These are phyloP conservation scores for Microctonus aethiopoides DNA, from an alignment of 2,888 invertebrate genomes.

Conservation along the genomic window DNA sequence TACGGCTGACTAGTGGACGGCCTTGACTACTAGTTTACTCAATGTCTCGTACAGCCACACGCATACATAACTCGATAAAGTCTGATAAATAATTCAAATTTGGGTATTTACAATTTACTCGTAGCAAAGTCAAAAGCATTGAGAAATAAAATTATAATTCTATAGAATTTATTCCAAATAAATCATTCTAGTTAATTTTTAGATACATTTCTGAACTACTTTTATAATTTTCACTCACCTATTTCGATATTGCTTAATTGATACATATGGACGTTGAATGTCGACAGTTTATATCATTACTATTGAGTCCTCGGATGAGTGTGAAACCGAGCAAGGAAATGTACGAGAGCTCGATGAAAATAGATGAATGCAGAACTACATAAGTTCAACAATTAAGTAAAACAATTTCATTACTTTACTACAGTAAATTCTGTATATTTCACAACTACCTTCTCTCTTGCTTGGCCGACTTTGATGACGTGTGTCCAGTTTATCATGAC, in stretches of 20 bases:
- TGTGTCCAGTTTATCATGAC: background rate
- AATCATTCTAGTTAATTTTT: too few relatives aligned
- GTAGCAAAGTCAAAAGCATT: too few relatives aligned
- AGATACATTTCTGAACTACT: too few relatives aligned
- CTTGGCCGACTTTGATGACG: background rate
- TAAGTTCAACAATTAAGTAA: background rate
- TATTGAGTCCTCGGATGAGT: background rate
- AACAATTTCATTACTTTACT: too few relatives aligned
- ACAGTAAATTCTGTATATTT: too few relatives aligned
- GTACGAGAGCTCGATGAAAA: background rate
- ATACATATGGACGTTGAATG: background rate
- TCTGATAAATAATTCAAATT: background rate
- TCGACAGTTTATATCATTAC: background rate
- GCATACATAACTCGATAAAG: background rate
- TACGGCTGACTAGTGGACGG: constrained; percentile 27
- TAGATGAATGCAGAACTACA: background rate
- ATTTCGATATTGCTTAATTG: background rate
- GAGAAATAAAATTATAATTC: too few relatives aligned
- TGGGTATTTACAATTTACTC: too few relatives aligned
- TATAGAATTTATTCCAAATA: too few relatives aligned
- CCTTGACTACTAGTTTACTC: constrained; percentile 20
- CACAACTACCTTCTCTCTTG: background rate
- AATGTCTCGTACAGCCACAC: background rate
- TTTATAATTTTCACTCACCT: too few relatives aligned
- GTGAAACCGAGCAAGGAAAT: background rate